Conservation (phyloP, 1,140 invertebrate genomes). For the Drosophila azteca region DNA sequence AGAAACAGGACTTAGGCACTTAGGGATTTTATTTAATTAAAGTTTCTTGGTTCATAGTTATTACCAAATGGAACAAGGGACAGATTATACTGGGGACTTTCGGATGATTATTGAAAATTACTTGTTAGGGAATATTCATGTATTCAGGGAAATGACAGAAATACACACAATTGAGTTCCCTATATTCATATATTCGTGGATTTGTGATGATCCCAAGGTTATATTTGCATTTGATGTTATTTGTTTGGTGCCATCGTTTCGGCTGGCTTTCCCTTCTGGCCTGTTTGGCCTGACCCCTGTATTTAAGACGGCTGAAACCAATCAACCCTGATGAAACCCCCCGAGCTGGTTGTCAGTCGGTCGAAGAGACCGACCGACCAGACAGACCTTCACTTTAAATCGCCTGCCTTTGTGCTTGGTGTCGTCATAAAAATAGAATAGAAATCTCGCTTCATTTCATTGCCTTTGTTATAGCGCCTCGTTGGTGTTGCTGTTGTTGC, state of each 20-base stretch:
- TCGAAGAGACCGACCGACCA: slow-evolving; percentile 19
- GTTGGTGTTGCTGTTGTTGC: slow-evolving; percentile 23
- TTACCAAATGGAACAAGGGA: too few species aligned
- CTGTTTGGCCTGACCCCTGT: slow-evolving; percentile 17
- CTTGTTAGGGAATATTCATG: too few species aligned
- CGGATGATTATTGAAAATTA: too few species aligned
- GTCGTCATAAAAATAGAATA: slow-evolving; percentile 62
- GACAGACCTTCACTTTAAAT: slow-evolving; percentile 59
- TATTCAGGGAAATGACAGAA: too few species aligned
- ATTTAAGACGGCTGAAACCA: neutral
- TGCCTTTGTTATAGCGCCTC: slow-evolving; percentile 32
- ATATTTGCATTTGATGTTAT: neutral
- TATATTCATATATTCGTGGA: slow-evolving; percentile 9
- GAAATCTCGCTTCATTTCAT: slow-evolving; percentile 56
- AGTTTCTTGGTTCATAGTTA: too few species aligned
- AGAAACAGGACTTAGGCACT: too few species aligned
- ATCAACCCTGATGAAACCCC: slow-evolving; percentile 22
- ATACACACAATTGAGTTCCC: too few species aligned
- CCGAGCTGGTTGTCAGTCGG: neutral
- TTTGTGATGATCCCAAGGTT: neutral
- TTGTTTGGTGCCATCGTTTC: neutral
- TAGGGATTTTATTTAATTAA: too few species aligned
- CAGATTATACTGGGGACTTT: too few species aligned
- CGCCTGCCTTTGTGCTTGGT: slow-evolving; percentile 43
- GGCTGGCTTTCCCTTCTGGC: slow-evolving; percentile 2